Conservation (phyloP, 2,888 invertebrate species). For the Caenorhabditis sinica region DNA sequence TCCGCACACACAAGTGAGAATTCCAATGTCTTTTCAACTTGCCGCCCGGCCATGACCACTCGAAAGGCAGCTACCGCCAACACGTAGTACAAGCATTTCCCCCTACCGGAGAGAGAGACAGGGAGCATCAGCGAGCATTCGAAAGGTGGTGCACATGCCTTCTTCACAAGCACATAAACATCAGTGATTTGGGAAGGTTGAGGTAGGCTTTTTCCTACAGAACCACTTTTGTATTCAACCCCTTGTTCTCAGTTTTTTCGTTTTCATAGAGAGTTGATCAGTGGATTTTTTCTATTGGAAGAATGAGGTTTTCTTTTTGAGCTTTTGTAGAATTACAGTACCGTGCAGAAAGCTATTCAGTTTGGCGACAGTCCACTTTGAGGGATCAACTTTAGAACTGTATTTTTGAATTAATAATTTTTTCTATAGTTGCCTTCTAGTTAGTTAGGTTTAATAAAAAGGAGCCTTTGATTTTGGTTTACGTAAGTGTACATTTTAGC, state of each 20-base stretch:
- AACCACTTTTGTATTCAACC: conserved; percentile 32
- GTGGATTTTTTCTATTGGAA: too few relatives aligned
- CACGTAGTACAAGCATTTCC: conserved; percentile 59
- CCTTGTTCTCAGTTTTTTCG: conserved; percentile 8
- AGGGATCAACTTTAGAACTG: too few relatives aligned
- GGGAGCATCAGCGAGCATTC: conserved; percentile 16
- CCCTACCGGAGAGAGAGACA: background rate
- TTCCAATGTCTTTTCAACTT: conserved; percentile 64
- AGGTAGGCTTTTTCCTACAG: conserved; percentile 19
- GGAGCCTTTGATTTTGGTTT: too few relatives aligned
- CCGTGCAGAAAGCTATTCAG: too few relatives aligned
- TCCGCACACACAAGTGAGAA: conserved; percentile 66
- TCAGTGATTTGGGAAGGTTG: conserved; percentile 42
- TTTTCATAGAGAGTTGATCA: too few relatives aligned
- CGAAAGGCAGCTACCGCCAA: conserved; percentile 59
- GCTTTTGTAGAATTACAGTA: too few relatives aligned
- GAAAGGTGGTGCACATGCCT: conserved; percentile 43
- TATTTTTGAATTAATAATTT: background rate
- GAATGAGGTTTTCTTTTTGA: too few relatives aligned
- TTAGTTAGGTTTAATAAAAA: too few relatives aligned
- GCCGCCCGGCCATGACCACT: conserved; percentile 67
- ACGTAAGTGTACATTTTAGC: too few relatives aligned
- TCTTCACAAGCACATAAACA: conserved; percentile 60
- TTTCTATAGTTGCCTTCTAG: background rate
- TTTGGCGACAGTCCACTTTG: too few relatives aligned